phyloP scores from a whole-genome alignment of 2,888 invertebrate species.

The Orthosia gracilis region DNA sequence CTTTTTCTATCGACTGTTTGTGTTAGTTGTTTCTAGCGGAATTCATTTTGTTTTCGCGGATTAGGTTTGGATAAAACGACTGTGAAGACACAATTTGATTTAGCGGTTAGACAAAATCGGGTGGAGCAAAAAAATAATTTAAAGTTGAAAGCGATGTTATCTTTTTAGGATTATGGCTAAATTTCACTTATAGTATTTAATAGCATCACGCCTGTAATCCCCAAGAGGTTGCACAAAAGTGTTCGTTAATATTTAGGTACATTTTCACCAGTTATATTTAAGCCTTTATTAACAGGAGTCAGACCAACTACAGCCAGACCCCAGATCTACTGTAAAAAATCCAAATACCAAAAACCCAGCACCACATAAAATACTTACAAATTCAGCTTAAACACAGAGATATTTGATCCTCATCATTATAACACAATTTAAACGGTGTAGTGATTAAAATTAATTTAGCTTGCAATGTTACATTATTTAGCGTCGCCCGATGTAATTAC shows the following conservation, averaged over 20 bases:
- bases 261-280: no score
- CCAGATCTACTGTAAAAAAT: not conserved
- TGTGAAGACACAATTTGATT: constrained; percentile 6
- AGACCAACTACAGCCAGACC: no score
- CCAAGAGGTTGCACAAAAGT: no score
- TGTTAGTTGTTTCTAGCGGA: constrained; percentile 42
- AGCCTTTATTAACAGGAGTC: no score
- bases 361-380: not conserved
- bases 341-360: not conserved
- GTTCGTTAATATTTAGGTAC: no score
- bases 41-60: constrained; percentile 48
- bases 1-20: constrained; percentile 62
- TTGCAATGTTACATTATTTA: constrained; percentile 35
- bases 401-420: constrained; percentile 11
- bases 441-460: constrained; percentile 49
- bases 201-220: no score
- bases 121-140: not conserved
- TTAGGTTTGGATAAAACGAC: constrained; percentile 21
- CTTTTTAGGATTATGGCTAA: no score
- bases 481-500: constrained; percentile 38
- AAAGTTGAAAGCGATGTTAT: no score
- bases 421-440: constrained; percentile 30
- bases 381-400: not conserved
- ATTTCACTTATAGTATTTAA: no score
- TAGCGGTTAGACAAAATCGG: not conserved